These are phyloP conservation scores for Loxodonta africana DNA, from an alignment of 2,113 vertebrate genomes.

Conservation along the genomic window DNA sequence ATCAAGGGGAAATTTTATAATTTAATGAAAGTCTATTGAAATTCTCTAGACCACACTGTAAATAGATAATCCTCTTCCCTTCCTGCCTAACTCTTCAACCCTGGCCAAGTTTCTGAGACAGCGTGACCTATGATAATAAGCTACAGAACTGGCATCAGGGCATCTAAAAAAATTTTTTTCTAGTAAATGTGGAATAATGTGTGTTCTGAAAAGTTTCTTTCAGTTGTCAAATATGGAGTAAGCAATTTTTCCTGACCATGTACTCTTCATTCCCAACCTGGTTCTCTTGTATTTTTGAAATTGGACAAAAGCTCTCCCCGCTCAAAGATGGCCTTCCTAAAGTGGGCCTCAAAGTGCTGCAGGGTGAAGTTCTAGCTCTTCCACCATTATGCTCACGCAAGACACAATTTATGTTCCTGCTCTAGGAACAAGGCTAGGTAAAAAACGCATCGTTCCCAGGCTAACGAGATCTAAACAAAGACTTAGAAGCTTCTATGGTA, in stretches of 20 bases:
- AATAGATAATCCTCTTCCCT: slow-evolving; percentile 49
- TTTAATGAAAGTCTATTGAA: slow-evolving; percentile 43
- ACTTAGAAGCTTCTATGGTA: neutral
- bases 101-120: slow-evolving; percentile 49
- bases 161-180: slow-evolving; percentile 21
- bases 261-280: neutral
- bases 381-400: neutral
- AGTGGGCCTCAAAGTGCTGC: neutral
- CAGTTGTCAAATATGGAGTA: neutral
- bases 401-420: neutral
- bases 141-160: slow-evolving; percentile 19
- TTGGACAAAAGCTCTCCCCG: neutral
- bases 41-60: slow-evolving; percentile 38
- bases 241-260: neutral
- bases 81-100: slow-evolving; percentile 40
- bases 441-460: slow-evolving; percentile 5
- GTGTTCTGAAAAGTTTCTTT: slow-evolving; percentile 42
- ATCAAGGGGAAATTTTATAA: slow-evolving; percentile 43
- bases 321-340: neutral
- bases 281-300: neutral
- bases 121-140: slow-evolving; percentile 2
- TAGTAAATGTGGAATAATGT: slow-evolving; percentile 1
- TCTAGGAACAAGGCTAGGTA: neutral
- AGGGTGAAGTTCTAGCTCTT: neutral
- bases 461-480: neutral